Evolutionary conservation across 2,113 vertebrate genomes (phyloP).

Genomic region (Neodon shergylaensis): DNA sequence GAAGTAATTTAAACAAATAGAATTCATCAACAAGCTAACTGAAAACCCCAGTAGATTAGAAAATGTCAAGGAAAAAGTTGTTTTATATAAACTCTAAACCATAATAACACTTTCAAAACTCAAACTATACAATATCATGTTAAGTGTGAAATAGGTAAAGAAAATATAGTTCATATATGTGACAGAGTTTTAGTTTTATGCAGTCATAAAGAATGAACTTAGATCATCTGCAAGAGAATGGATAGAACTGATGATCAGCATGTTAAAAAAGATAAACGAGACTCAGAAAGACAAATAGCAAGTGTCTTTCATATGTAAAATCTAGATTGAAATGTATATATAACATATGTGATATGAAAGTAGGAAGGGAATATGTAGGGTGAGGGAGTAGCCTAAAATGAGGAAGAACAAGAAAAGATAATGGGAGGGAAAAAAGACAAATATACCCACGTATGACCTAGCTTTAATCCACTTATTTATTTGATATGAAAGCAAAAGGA

Average conservation of each 20-base stretch:
- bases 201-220: neutral
- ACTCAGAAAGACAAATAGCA: neutral
- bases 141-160: constrained; percentile 34
- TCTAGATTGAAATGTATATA: neutral
- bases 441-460: neutral
- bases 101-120: constrained; percentile 55
- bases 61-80: constrained; percentile 25
- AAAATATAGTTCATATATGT: neutral
- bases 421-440: no score
- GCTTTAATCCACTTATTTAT: neutral
- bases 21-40: neutral
- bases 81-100: constrained; percentile 51
- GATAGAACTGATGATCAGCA: neutral
- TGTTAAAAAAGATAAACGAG: neutral
- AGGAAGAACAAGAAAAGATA: neutral
- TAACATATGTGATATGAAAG: neutral
- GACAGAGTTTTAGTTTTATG: neutral
- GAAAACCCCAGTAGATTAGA: neutral
- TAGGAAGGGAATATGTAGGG: neutral
- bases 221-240: neutral
- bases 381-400: neutral
- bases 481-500: neutral
- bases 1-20: constrained; percentile 14
- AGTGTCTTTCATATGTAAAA: neutral
- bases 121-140: constrained; percentile 17